Evolutionary conservation across 2,797 vertebrate species (phyloP), one percentile per base, ranked within the genome.

Genomic region (Tadarida brasiliensis): DNA sequence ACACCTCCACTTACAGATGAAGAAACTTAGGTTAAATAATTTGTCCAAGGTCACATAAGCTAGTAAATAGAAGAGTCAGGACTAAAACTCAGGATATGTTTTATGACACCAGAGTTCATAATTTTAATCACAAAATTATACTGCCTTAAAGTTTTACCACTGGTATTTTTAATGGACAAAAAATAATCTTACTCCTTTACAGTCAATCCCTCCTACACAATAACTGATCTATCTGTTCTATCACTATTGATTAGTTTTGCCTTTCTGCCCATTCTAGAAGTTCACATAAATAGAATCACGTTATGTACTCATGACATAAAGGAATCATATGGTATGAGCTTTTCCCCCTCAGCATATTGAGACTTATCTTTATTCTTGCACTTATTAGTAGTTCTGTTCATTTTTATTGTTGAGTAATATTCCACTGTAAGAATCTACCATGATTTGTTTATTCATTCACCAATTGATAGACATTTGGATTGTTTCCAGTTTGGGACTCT

Each of bases 391-490:
- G 49, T 61, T 85, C 22, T 84, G 19, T 80, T 73, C 49, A 61
- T 82, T 91, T 94, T 87, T n/a, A 80, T 10, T 91, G n/a, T 24
- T 89, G n/a, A 94, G 30, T 85, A 93, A 85, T 78, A 88, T 59
- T 86, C 19, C 49, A 57, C 2, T 68, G 20, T 51, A 87, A 14
- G 28, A 92, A 93, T 76, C n/a, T 59, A 73, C 12, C 28, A 85
- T 16, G 49, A 82, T 74, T 76, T 76, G 7, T 71, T 54, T 47
- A 76, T 57, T n/a, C 30, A 90, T 61, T 94, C 30, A 80, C 33
- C 30, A 80, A 17, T 22, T 49, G 90, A 78, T 39, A n/a, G 70
- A 56, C 59, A 87, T 51, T 12, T 70, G 22, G 24, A 76, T 3
- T 94, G 24, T 85, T 94, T 91, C 57, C 30, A 87, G 26, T 90